These are phyloP conservation scores for Micrastur ruficollis DNA, from an alignment of 2,797 vertebrate genomes.

Conservation along the genomic window DNA sequence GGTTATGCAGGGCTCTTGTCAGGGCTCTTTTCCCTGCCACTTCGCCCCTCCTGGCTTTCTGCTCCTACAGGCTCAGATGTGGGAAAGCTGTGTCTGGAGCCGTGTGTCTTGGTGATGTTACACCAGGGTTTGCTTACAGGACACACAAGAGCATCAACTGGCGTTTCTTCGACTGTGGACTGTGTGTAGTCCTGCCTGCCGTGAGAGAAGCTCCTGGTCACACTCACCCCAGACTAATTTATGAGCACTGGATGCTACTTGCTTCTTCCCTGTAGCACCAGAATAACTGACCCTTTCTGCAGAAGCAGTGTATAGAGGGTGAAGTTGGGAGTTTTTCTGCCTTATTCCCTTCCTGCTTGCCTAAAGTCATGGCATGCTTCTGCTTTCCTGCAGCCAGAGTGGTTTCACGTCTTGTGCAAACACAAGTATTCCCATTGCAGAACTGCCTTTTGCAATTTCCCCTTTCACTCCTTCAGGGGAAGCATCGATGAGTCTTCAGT, in stretches of 20 bases:
- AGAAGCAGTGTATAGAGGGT: accelerated
- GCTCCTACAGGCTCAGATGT: neutral
- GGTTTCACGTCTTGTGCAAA: neutral
- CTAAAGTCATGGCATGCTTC: neutral
- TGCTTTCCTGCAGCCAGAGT: neutral
- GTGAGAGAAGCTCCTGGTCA: neutral
- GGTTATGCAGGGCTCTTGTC: conserved; percentile 50
- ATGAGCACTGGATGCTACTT: neutral
- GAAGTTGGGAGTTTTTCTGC: neutral
- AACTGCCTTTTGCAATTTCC: conserved; percentile 9
- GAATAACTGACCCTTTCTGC: neutral
- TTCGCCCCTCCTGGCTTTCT: neutral
- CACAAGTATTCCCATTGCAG: neutral
- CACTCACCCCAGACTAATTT: neutral
- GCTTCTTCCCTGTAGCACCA: neutral
- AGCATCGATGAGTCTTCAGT: neutral
- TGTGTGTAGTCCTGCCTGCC: neutral
- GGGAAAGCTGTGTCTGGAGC: neutral
- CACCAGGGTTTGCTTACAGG: neutral
- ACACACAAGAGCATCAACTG: neutral
- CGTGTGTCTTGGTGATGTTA: neutral
- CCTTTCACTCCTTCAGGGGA: neutral
- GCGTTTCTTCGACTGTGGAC: neutral
- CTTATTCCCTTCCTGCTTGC: neutral
- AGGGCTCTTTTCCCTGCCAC: conserved; percentile 32